A percentile compares a stretch with the other conserved stretches of the same genome.
These are phyloP conservation scores for Lindbergichthys nudifrons DNA, from an alignment of 2,797 vertebrate genomes.

Conservation along the genomic window DNA sequence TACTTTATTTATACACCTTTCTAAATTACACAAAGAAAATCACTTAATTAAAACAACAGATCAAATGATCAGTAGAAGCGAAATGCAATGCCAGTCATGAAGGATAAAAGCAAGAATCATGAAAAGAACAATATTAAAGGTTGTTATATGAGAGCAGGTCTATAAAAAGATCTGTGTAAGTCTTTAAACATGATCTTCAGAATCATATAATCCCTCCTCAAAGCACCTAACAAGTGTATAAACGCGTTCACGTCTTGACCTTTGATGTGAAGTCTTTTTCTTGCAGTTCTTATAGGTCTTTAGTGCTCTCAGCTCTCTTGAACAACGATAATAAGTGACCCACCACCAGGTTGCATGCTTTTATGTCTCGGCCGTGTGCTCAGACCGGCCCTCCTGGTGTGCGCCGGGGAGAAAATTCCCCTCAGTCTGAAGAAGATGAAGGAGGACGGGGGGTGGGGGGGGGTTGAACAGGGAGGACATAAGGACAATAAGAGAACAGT, in stretches of 20 bases:
- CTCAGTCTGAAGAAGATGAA: constrained; percentile 30
- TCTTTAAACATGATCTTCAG: constrained; percentile 23
- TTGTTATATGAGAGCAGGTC: constrained; percentile 21
- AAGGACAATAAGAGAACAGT: constrained; percentile 12
- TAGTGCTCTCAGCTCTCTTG: constrained; percentile 25
- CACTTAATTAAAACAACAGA: constrained; percentile 26
- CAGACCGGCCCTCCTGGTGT: constrained; percentile 38
- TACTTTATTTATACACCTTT: constrained; percentile 40
- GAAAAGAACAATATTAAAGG: constrained; percentile 31
- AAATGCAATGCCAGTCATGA: constrained; percentile 14
- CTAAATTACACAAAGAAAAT: constrained; percentile 19
- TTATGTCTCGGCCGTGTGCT: constrained; percentile 16
- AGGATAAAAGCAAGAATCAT: constrained; percentile 27
- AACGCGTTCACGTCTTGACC: constrained; percentile 12
- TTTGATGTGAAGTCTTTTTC: constrained; percentile 13
- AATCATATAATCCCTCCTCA: constrained; percentile 27
- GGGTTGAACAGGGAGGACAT: constrained; percentile 40
- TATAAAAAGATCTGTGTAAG: constrained; percentile 25
- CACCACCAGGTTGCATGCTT: constrained; percentile 18
- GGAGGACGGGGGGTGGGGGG: constrained; percentile 24
- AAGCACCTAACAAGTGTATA: constrained; percentile 28
- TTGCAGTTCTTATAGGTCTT: constrained; percentile 4
- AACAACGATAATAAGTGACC: constrained; percentile 35
- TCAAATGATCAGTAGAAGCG: constrained; percentile 14
- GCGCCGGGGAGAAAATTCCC: constrained; percentile 1